These are phyloP conservation scores for Euspilapteryx auroguttella DNA, from an alignment of 2,888 invertebrate genomes.

Conservation along the genomic window DNA sequence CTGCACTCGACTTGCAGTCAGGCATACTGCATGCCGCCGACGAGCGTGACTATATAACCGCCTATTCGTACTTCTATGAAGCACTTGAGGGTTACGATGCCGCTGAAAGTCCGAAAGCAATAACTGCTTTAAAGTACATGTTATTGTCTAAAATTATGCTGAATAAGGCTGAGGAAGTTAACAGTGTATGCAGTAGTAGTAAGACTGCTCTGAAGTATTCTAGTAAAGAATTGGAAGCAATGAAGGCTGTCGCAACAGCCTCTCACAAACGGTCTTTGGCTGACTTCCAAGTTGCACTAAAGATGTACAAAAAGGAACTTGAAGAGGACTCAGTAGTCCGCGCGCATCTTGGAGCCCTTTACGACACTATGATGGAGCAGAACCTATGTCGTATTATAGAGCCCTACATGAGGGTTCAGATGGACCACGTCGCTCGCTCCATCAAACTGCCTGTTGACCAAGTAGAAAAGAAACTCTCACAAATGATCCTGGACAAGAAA, in stretches of 20 bases:
- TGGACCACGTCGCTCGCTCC: conserved; percentile 86
- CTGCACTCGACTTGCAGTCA: conserved; percentile 94
- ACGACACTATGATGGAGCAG: conserved; percentile 98
- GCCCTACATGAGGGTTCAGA: conserved; percentile 96
- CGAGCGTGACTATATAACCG: conserved; percentile 99
- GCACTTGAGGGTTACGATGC: conserved; percentile 99
- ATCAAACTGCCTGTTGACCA: conserved; percentile 86
- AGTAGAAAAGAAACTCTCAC: conserved; percentile 98
- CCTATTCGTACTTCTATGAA: conserved; percentile 99
- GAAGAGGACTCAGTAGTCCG: conserved; percentile 96
- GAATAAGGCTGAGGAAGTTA: conserved; percentile 94
- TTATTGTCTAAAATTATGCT: conserved; percentile 98
- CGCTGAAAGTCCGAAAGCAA: conserved; percentile 87
- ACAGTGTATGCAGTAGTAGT: conserved; percentile 91
- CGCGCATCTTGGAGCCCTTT: conserved; percentile 94
- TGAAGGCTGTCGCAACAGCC: conserved; percentile 95
- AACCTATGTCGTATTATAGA: conserved; percentile 98
- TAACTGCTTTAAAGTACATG: conserved; percentile 99
- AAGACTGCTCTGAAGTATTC: conserved; percentile 97
- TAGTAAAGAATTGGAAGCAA: conserved; percentile 96
- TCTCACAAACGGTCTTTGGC: conserved; percentile 96
- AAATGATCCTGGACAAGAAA: conserved; percentile 99
- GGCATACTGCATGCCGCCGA: conserved; percentile 99
- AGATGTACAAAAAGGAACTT: conserved; percentile 84
- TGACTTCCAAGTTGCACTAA: conserved; percentile 91